phyloP scores from a whole-genome alignment of 2,113 vertebrate species.

The Ramphastos sulfuratus region DNA sequence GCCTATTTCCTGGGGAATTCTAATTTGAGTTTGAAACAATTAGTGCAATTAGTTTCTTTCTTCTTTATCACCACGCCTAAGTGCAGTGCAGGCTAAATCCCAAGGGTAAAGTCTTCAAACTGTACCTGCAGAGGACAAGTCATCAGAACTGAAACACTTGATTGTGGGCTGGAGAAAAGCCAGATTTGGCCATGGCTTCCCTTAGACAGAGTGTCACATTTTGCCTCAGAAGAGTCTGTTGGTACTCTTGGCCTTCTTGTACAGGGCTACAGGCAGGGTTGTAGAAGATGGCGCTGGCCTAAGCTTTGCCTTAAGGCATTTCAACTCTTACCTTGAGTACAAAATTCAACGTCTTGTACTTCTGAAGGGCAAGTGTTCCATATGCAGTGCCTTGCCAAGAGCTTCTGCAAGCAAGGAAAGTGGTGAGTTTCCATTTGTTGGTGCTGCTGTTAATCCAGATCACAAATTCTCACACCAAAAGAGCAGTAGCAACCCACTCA shows the following conservation, averaged over 20 bases:
- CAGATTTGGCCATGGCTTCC: neutral
- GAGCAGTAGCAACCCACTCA: neutral
- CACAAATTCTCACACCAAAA: neutral
- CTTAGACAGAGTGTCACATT: neutral
- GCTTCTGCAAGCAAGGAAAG: neutral
- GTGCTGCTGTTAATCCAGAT: neutral
- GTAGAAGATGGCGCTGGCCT: neutral
- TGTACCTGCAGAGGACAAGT: neutral
- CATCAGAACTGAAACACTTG: neutral
- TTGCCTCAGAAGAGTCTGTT: neutral
- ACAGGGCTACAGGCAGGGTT: neutral
- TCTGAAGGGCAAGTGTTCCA: neutral
- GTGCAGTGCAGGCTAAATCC: neutral
- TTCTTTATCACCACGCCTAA: neutral
- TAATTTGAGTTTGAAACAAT: neutral
- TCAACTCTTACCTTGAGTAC: neutral
- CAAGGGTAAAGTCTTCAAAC: constrained; percentile 11
- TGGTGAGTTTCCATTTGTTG: neutral
- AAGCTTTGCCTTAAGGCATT: neutral
- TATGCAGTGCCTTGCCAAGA: neutral
- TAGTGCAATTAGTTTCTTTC: neutral
- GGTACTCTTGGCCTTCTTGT: neutral
- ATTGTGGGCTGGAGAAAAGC: neutral
- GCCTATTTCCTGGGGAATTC: neutral
- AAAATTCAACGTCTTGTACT: neutral